phyloP scores from a whole-genome alignment of 2,113 vertebrate genomes.

The Lophotis ruficrista region DNA sequence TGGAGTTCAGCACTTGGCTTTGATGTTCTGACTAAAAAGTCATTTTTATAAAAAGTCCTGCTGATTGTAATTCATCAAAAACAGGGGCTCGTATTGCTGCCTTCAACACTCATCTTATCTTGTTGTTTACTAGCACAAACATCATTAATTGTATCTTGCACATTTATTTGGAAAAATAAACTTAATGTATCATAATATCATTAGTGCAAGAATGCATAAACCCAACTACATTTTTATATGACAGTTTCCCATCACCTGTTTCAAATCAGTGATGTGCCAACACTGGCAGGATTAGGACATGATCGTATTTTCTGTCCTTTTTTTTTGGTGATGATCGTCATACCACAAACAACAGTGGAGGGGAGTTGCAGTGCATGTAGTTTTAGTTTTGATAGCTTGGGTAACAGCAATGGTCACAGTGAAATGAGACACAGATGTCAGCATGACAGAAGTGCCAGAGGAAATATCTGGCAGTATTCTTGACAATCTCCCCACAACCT shows the following conservation, averaged over 20 bases:
- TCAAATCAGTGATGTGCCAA: not conserved
- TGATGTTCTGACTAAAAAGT: not conserved
- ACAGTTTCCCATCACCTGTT: not conserved
- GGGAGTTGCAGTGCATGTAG: not conserved
- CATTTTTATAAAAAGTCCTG: not conserved
- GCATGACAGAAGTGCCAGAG: not conserved
- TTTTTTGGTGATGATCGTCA: not conserved
- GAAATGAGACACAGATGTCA: not conserved
- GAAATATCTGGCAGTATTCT: not conserved
- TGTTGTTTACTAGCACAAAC: not conserved
- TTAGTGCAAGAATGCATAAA: not conserved
- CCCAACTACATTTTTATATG: not conserved
- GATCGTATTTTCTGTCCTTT: not conserved
- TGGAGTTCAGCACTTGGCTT: not conserved
- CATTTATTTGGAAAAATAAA: not conserved
- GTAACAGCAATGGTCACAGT: not conserved
- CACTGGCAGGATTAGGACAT: not conserved
- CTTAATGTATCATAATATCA: not conserved
- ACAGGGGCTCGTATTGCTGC: not conserved
- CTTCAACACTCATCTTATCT: not conserved
- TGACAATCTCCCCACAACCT: not conserved
- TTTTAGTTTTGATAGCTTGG: not conserved
- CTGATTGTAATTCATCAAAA: not conserved
- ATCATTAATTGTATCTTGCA: not conserved
- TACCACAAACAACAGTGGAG: not conserved